phyloP scores from a whole-genome alignment of 2,113 vertebrate species.

The Enhydra lutris region DNA sequence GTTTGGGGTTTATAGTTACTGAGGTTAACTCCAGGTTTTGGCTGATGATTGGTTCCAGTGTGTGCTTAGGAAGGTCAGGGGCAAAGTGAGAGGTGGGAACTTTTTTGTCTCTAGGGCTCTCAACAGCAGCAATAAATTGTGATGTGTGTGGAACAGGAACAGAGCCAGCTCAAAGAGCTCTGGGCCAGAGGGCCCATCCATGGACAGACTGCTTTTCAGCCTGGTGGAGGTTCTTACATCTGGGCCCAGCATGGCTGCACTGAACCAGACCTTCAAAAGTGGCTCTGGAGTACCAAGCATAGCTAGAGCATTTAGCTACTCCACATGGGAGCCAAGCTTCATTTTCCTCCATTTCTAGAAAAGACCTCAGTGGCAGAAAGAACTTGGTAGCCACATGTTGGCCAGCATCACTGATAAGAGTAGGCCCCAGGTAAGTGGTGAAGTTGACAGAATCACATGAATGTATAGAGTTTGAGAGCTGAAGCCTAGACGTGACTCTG shows the following conservation, averaged over 20 bases:
- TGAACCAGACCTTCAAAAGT: constrained; percentile 34
- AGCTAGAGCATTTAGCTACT: constrained; percentile 13
- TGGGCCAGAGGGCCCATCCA: not conserved
- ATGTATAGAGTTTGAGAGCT: not conserved
- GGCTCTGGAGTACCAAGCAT: not conserved
- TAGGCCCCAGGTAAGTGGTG: not conserved
- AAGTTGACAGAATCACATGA: not conserved
- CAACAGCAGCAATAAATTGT: not conserved
- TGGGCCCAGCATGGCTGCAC: not conserved
- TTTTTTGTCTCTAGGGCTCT: not conserved
- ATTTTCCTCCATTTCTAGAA: constrained; percentile 26
- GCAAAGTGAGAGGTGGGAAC: not conserved
- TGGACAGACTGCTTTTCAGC: not conserved
- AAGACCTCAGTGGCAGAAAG: not conserved
- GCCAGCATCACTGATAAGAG: not conserved
- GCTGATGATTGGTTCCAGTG: not conserved
- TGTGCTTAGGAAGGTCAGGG: not conserved
- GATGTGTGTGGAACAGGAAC: not conserved
- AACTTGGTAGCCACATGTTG: not conserved
- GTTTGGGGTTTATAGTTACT: not conserved
- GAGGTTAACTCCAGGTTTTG: not conserved
- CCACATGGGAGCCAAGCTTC: not conserved
- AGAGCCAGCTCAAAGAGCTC: not conserved
- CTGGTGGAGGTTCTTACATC: constrained; percentile 6
- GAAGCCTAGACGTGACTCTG: not conserved